These are phyloP conservation scores for Helobdella robusta DNA, from an alignment of 2,888 invertebrate genomes.

Conservation along the genomic window DNA sequence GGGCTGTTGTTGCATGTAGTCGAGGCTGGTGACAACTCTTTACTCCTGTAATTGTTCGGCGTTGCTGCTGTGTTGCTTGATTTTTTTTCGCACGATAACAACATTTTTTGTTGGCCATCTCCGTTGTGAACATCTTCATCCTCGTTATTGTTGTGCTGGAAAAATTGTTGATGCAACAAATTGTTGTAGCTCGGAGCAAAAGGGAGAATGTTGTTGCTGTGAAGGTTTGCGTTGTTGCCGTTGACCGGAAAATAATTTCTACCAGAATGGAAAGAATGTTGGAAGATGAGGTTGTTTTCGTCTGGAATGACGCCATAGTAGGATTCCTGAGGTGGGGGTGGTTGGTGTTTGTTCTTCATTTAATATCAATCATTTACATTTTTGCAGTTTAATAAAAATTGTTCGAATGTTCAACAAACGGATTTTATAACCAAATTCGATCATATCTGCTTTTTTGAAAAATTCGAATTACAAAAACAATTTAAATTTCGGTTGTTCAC, in stretches of 20 bases:
- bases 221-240: neutral
- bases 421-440: too few relatives aligned
- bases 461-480: too few relatives aligned
- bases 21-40: neutral
- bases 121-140: neutral
- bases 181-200: neutral
- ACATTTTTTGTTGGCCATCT: neutral
- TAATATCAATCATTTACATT: too few relatives aligned
- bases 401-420: too few relatives aligned
- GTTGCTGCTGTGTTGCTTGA: neutral
- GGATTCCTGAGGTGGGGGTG: neutral
- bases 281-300: conserved; percentile 7
- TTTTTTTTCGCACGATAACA: conserved; percentile 17
- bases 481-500: too few relatives aligned
- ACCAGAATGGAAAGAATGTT: neutral
- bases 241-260: conserved; percentile 9
- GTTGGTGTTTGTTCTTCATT: too few relatives aligned
- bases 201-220: neutral
- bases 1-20: conserved; percentile 9
- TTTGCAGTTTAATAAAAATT: too few relatives aligned
- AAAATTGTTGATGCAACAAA: neutral
- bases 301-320: conserved; percentile 17
- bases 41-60: neutral
- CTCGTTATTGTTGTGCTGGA: neutral
- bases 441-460: too few relatives aligned